A percentile compares a stretch with the other conserved stretches of the same genome.
phyloP scores from a whole-genome alignment of 2,113 vertebrate genomes.

The Crypturellus undulatus region DNA sequence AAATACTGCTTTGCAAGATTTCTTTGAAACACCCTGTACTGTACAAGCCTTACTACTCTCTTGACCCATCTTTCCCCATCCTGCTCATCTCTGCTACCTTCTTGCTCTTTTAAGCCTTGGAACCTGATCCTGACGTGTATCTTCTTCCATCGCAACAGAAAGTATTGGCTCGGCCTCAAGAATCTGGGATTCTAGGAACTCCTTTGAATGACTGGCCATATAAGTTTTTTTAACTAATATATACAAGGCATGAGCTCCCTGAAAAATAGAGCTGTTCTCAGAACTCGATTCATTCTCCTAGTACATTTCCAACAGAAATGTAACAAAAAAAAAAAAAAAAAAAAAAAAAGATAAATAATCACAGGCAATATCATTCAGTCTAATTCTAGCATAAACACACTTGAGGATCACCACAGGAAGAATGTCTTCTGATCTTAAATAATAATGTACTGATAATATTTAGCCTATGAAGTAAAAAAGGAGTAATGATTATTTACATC shows the following conservation, averaged over 20 bases:
- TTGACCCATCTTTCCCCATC: not conserved
- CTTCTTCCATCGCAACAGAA: slow-evolving; percentile 46
- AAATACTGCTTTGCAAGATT: not conserved
- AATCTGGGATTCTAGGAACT: slow-evolving; percentile 33
- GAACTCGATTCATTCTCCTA: not conserved
- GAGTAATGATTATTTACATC: not conserved
- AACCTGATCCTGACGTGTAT: not conserved
- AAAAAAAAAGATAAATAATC: not conserved
- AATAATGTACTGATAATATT: not conserved
- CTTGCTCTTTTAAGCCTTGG: slow-evolving; percentile 10
- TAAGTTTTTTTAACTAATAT: not conserved
- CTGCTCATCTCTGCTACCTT: slow-evolving; percentile 17
- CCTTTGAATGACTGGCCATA: not conserved
- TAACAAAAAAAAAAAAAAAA: not conserved
- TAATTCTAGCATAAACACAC: not conserved
- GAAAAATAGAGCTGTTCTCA: not conserved
- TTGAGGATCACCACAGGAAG: not conserved
- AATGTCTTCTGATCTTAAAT: not conserved
- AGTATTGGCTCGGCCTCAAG: slow-evolving; percentile 48
- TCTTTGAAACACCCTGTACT: not conserved
- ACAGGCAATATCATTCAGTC: not conserved
- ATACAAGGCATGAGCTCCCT: not conserved
- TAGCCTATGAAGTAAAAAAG: not conserved
- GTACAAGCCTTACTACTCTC: not conserved
- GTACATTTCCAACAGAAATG: not conserved